Evolutionary conservation across 2,113 vertebrate genomes (phyloP), one percentile per base, ranked within the genome.

Genomic region (Muscicapa adusta): DNA sequence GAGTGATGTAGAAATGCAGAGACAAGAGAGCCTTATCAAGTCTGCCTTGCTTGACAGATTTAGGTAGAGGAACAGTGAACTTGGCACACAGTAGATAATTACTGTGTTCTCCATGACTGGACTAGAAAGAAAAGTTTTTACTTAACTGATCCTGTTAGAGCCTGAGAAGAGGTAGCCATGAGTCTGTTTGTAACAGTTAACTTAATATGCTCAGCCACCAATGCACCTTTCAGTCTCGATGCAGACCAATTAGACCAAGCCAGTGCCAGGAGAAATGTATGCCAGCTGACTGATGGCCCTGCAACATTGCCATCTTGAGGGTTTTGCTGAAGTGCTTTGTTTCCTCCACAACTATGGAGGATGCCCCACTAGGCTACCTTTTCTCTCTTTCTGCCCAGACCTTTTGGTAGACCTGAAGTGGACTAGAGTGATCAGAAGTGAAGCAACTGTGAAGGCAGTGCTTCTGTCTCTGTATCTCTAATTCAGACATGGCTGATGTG

Each of bases 401-500:
- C 14, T 50, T 65, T 29, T 84, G 13, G 29, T 42, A 31, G 45
- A 51, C 11, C 15, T 83, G 8, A 36, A 68, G 33, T 54, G 23
- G 19, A 51, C 43, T 29, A 31, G 19, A 33, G 34, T 65, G 40
- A 36, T 76, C 13, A 75, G 85, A 57, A 86, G 11, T 40, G 61
- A 78, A 72, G 54, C 6, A 36, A 47, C n/a, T 89, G 14, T 34
- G 56, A 19, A 66, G 36, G 56, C n/a, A 81, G 5, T 61, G 45
- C 14, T 63, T 10, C 19, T n/a, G 0, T 53, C 18, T 58, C 11
- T 60, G 1, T 31, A 26, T 10, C 16, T 63, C 31, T 57, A 36
- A 38, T 38, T 77, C 51, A 81, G 42, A 18, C 17, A 29, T 33
- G 40, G 43, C 56, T 78, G 73, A 51, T 29, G 17, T 70, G 19